Evolutionary conservation across 2,797 vertebrate species (phyloP), one percentile per base, ranked within the genome.

Genomic region (Discoglossus pictus): DNA sequence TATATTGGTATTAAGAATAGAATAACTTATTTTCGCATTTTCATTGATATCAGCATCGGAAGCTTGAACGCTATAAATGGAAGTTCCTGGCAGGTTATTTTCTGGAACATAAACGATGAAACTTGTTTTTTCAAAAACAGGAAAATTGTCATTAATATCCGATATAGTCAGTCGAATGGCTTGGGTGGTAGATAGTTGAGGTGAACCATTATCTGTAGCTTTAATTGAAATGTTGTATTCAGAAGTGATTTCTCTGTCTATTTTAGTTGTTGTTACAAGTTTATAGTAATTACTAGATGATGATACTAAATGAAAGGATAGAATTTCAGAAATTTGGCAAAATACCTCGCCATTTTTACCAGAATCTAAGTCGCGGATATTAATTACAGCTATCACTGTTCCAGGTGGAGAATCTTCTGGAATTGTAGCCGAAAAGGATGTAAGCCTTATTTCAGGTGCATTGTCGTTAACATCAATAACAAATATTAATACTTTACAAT

Each of bases 391-490:
- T 27, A 91, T 76, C 0, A 87, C 83, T 1, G 86, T 87, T 1
- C 83, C 88, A 0, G 75, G 58, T 6, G 80, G 60, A 6, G 79
- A 74, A 51, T 87, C 81, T 36, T 93, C 91, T 2, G 81, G 76
- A 52, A 92, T 73, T 4, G 79, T 76, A 17, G 50, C 82, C 2
- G 78, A 85, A 68, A 92, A 80, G 25, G 89, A 92, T 0, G 87
- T 91, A 7, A 91, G 74, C 2, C 86, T 86, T 47, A 93, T 86
- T 67, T 90, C 86, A 11, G 88, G 87, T 1, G 68, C 60, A 51
- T 92, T 93, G 54, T 93, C 91, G 65, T 93, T 92, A 12, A 84
- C 71, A 55, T 93, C 90, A 52, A 76, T 74, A 1, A 92, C 55
- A 9, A 87, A 83, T 68, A 93, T 82, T 13, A 88, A 66, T 11